Conservation (phyloP, 2,113 vertebrate species). For the Rhea pennata region DNA sequence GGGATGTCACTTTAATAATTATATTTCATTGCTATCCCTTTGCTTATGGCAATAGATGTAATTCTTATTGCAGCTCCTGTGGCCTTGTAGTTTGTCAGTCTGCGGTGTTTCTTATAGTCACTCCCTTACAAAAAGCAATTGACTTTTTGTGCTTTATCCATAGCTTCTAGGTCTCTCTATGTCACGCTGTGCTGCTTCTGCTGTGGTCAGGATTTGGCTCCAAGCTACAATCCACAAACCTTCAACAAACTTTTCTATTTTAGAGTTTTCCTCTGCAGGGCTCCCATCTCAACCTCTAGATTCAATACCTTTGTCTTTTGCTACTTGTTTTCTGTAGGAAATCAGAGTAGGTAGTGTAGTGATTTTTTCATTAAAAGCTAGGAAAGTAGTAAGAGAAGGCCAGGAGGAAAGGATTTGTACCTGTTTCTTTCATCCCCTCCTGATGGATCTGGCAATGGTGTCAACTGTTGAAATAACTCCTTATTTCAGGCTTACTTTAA, state of each 20-base stretch:
- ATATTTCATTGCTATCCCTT: neutral
- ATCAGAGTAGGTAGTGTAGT: neutral
- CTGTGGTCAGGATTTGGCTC: conserved; percentile 17
- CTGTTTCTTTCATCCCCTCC: neutral
- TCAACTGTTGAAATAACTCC: neutral
- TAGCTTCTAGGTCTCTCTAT: neutral
- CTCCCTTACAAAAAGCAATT: neutral
- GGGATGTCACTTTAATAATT: neutral
- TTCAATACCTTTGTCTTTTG: neutral
- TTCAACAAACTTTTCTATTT: neutral
- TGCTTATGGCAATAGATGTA: neutral
- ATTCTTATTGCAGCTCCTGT: neutral
- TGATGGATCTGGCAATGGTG: neutral
- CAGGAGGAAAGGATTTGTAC: neutral
- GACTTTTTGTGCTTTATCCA: neutral
- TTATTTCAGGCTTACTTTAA: neutral
- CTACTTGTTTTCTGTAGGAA: neutral
- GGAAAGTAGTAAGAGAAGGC: neutral
- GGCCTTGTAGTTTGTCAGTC: neutral
- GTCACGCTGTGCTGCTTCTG: neutral
- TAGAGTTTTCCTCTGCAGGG: neutral
- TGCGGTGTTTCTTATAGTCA: neutral
- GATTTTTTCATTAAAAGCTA: neutral
- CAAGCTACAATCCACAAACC: neutral
- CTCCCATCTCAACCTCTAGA: neutral